Conservation (phyloP, 2,888 invertebrate genomes). For the Thymelicus lineola region DNA sequence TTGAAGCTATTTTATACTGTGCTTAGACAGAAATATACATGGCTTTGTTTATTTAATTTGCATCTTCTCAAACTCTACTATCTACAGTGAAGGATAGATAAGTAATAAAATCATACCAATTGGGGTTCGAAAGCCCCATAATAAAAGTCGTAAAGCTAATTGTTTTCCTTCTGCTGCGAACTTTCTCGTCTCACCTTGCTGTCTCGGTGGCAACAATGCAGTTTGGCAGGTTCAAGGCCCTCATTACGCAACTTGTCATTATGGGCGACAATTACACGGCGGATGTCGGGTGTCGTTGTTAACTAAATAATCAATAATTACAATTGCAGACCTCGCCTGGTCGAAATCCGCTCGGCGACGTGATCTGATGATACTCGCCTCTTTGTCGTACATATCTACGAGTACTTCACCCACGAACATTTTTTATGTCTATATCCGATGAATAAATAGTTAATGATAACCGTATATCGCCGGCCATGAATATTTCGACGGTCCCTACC, state of each 20-base stretch:
- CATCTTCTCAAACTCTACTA: no score
- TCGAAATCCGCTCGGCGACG: conserved; percentile 13
- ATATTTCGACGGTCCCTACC: no score
- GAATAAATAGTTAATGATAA: no score
- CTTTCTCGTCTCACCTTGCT: not conserved
- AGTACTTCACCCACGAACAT: no score
- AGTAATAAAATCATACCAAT: no score
- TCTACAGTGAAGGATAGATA: no score
- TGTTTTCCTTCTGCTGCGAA: conserved; percentile 16
- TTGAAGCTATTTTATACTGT: no score
- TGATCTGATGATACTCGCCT: conserved; percentile 12
- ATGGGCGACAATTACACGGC: conserved; percentile 52
- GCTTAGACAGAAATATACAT: no score
- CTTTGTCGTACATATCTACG: not conserved
- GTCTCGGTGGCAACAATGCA: conserved; percentile 30
- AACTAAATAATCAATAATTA: conserved; percentile 52
- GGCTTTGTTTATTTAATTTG: no score
- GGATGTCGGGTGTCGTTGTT: conserved; percentile 49
- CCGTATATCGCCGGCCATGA: no score
- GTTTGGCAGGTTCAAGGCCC: conserved; percentile 58
- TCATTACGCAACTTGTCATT: conserved; percentile 57
- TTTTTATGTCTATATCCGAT: no score
- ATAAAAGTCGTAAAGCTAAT: conserved; percentile 16
- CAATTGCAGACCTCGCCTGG: conserved; percentile 36
- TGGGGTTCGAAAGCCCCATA: not conserved